A percentile compares a stretch with the other conserved stretches of the same genome.
Conservation (phyloP, 2,113 vertebrate species). For the Chionis minor region DNA sequence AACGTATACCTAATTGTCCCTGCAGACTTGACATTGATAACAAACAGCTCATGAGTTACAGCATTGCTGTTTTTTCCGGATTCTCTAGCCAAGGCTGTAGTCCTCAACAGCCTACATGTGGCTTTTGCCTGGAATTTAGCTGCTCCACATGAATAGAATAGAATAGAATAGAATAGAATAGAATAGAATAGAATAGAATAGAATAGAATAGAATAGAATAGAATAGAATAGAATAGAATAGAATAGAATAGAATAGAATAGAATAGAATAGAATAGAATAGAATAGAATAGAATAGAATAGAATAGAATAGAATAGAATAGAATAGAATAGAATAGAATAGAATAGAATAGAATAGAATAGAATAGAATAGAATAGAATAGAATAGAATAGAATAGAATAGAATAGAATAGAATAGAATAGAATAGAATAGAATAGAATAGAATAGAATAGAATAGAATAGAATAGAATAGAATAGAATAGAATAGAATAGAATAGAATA, state of each 20-base stretch:
- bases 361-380: not conserved
- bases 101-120: not conserved
- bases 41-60: not conserved
- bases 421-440: too few species aligned
- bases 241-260: too few species aligned
- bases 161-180: not conserved
- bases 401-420: too few species aligned
- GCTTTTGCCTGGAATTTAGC: not conserved
- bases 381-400: not conserved
- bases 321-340: too few species aligned
- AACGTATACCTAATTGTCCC: not conserved
- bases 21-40: not conserved
- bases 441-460: too few species aligned
- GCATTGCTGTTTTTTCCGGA: not conserved
- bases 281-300: too few species aligned
- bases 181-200: not conserved
- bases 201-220: too few species aligned
- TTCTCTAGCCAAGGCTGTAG: not conserved
- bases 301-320: too few species aligned
- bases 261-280: not conserved
- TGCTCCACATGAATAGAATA: not conserved
- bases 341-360: not conserved
- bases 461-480: too few species aligned
- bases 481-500: too few species aligned
- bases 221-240: too few species aligned